Conservation (phyloP, 2,888 invertebrate genomes). For the Drosophila melanosoma region DNA sequence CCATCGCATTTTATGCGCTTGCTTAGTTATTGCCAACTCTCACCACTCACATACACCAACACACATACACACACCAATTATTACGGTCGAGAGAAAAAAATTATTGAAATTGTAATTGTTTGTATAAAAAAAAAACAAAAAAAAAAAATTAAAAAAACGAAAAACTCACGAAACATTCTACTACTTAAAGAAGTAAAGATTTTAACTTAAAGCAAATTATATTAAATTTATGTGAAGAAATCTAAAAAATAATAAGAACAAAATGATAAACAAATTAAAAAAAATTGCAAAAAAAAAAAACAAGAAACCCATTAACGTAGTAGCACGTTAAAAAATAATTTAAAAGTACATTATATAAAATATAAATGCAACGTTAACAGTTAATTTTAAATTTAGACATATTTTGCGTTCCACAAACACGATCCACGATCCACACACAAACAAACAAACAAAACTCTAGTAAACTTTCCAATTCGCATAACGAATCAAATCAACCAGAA, state of each 20-base stretch:
- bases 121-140: conserved; percentile 44
- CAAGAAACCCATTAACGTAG: conserved; percentile 50
- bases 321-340: conserved; percentile 56
- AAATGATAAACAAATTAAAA: conserved; percentile 18
- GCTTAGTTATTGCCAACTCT: conserved; percentile 17
- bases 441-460: conserved; percentile 38
- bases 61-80: conserved; percentile 28
- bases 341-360: conserved; percentile 39
- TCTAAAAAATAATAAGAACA: conserved; percentile 10
- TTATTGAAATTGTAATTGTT: conserved; percentile 51
- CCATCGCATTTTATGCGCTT: conserved; percentile 2
- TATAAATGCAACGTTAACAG: conserved; percentile 62
- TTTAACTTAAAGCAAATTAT: conserved; percentile 63
- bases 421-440: conserved; percentile 36
- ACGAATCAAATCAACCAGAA: conserved; percentile 51
- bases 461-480: conserved; percentile 65
- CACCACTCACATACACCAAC: conserved; percentile 30
- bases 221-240: conserved; percentile 42
- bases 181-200: conserved; percentile 63
- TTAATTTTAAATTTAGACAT: conserved; percentile 58
- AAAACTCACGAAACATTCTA: conserved; percentile 64
- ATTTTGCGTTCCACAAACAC: conserved; percentile 59
- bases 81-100: conserved; percentile 28
- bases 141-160: conserved; percentile 1
- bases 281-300: conserved; percentile 6